Conservation (phyloP, 2,113 vertebrate species). For the Nanorana parkeri region DNA sequence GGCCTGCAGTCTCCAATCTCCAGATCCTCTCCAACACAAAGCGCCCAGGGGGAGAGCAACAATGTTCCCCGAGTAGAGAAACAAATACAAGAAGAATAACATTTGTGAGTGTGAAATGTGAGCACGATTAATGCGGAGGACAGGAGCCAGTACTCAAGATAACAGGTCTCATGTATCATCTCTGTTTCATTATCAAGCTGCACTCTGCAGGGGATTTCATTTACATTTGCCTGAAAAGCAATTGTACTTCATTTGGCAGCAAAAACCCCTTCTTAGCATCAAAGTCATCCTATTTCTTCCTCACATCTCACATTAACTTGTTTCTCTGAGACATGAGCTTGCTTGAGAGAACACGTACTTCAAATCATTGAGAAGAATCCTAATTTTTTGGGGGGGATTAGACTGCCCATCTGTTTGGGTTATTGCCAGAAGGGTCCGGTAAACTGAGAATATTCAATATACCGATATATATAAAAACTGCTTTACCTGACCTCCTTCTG, state of each 20-base stretch:
- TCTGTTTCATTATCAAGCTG: slow-evolving; percentile 23
- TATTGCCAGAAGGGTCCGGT: too few species aligned
- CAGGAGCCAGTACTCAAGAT: slow-evolving; percentile 21
- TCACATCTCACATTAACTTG: background rate
- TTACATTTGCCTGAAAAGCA: slow-evolving; percentile 54
- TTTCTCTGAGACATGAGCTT: slow-evolving; percentile 1
- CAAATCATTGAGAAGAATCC: too few species aligned
- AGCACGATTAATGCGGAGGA: slow-evolving; percentile 40
- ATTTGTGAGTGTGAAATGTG: slow-evolving; percentile 48
- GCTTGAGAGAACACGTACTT: background rate
- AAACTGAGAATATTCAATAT: too few species aligned
- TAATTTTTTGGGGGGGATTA: too few species aligned
- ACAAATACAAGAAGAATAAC: slow-evolving; percentile 14
- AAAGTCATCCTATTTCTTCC: slow-evolving; percentile 17
- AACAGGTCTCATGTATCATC: slow-evolving; percentile 48
- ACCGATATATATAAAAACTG: too few species aligned
- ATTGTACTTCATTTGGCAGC: slow-evolving; percentile 50
- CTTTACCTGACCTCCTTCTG: too few species aligned
- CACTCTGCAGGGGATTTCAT: slow-evolving; percentile 53
- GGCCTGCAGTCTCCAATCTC: background rate
- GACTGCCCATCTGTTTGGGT: too few species aligned
- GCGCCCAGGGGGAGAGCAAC: slow-evolving; percentile 25
- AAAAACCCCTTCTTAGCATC: slow-evolving; percentile 28
- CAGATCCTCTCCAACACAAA: background rate
- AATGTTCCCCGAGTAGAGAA: slow-evolving; percentile 10